Base-by-base conservation (phyloP, 53 echinoderm and acorn worm species). In the Echinarachnius parma region DNA sequence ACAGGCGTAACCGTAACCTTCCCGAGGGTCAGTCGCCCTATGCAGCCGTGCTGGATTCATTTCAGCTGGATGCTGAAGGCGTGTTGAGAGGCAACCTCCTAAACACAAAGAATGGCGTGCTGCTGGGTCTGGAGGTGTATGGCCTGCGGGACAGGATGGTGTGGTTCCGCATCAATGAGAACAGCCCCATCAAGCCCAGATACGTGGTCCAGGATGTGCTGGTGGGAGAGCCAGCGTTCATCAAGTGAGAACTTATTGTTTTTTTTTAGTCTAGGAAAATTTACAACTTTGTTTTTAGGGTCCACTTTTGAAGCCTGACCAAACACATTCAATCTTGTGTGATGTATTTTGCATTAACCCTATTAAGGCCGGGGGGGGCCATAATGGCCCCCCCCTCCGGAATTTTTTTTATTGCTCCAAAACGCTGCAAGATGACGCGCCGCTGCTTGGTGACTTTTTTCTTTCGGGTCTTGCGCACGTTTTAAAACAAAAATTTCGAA, bases 201-300 rank as follows among this genome's bases (percentile, higher is more conserved):
- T 95, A 91, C 53, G 90, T 87, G 66, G 96, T 95, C 28, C 87
- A 81, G 18, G 96, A 95, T 82, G 77, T 87, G 0, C 60, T 95
- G 9, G 62, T 87, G 9, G 75, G 39, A 13, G 79, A 95, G 31
- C 91, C 91, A n/a, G 54, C 31, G 4, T 59, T 64, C 34, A 66
- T 71, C 59, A 85, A 80, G 96, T 90, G 21, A 81, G 59, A 49
- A n/a, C n/a, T n/a, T n/a, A n/a, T n/a, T n/a, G n/a, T n/a, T n/a
- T n/a, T n/a, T n/a, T n/a, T n/a, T n/a, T n/a, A n/a, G n/a, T n/a
- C n/a, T n/a, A n/a, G n/a, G n/a, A n/a, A n/a, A n/a, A n/a, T n/a
- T n/a, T n/a, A n/a, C n/a, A n/a, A n/a, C n/a, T n/a, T n/a, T n/a
- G n/a, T n/a, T n/a, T n/a, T n/a, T n/a, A n/a, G n/a, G n/a, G n/a